Evolutionary conservation across 2,888 invertebrate species (phyloP).

Genomic region (Acanthosepion lycidas): DNA sequence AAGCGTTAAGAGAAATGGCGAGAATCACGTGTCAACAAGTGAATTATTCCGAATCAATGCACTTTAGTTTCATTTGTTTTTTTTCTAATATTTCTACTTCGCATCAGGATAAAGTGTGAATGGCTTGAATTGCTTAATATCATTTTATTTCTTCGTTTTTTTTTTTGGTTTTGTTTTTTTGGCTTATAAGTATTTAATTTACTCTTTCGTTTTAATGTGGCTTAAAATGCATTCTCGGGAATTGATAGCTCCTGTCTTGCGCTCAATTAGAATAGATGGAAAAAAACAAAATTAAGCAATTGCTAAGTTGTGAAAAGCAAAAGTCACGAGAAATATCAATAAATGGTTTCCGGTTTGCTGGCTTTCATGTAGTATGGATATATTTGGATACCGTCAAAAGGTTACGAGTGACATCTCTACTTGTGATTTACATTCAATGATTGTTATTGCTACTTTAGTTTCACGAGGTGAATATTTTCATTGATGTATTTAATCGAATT

Average conservation of each 20-base stretch:
- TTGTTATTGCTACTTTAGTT: too few relatives aligned
- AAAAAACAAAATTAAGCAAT: not conserved
- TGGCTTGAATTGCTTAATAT: not conserved
- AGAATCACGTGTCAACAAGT: conserved; percentile 15
- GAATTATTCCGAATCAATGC: not conserved
- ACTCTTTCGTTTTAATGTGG: not conserved
- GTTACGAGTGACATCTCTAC: not conserved
- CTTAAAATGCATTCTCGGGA: not conserved
- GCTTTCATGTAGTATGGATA: not conserved
- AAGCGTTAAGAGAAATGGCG: not conserved
- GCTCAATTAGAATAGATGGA: not conserved
- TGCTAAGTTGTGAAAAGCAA: not conserved
- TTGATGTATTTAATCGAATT: too few relatives aligned
- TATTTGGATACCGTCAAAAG: not conserved
- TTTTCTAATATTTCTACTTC: not conserved
- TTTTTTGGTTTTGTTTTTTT: not conserved
- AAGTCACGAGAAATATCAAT: not conserved
- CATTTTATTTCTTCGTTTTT: not conserved
- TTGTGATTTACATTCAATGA: too few relatives aligned
- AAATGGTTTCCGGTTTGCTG: not conserved
- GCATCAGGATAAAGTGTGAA: not conserved
- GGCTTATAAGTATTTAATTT: conserved; percentile 16
- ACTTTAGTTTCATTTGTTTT: not conserved
- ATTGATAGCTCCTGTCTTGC: not conserved
- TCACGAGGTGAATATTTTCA: too few relatives aligned